phyloP scores from a whole-genome alignment of 2,797 vertebrate genomes.

The Danio albolineatus region DNA sequence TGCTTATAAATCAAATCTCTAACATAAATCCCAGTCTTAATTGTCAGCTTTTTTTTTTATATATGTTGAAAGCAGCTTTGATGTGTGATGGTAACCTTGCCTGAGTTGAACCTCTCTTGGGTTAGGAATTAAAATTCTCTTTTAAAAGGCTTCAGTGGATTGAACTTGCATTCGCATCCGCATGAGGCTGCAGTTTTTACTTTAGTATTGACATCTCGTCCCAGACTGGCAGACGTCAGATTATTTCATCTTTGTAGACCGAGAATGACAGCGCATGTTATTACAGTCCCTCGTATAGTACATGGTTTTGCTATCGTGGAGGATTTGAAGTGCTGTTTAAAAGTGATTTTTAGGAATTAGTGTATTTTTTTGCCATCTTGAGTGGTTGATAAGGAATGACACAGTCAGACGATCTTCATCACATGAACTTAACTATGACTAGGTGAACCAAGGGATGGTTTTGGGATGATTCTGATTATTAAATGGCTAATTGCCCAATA shows the following conservation, averaged over 20 bases:
- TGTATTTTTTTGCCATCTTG: background rate
- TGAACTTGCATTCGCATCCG: background rate
- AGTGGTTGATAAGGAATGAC: background rate
- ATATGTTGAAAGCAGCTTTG: constrained; percentile 43
- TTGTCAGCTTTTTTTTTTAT: constrained; percentile 39
- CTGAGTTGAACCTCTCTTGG: constrained; percentile 30
- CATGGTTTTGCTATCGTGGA: background rate
- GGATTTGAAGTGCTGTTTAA: background rate
- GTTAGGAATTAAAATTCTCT: constrained; percentile 50
- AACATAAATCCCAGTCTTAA: constrained; percentile 41
- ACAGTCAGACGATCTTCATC: background rate
- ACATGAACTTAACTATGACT: background rate
- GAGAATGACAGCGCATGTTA: background rate
- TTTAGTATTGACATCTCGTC: constrained; percentile 21
- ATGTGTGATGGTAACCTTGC: constrained; percentile 45
- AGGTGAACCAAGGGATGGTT: background rate
- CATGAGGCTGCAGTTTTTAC: constrained; percentile 2
- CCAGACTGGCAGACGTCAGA: constrained; percentile 22
- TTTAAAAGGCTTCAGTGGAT: constrained; percentile 39
- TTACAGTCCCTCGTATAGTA: background rate
- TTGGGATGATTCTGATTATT: background rate
- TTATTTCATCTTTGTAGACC: constrained; percentile 30
- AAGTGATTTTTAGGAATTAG: background rate
- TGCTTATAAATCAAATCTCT: constrained; percentile 35
- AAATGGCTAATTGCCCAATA: background rate